Conservation (phyloP, 1,140 invertebrate species). For the Copidosoma floridanum region DNA sequence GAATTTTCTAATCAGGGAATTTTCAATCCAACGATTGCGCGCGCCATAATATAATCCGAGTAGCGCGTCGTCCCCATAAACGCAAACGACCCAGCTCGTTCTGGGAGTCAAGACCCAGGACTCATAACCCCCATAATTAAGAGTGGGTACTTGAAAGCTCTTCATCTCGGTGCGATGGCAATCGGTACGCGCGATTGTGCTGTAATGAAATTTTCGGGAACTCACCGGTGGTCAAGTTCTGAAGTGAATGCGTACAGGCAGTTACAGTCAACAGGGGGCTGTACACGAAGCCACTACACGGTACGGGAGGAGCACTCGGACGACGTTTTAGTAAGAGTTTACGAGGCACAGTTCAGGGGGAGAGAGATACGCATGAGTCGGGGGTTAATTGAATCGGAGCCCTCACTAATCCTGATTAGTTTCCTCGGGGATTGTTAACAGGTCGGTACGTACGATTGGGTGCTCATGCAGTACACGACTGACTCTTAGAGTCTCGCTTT, state of each 20-base stretch:
- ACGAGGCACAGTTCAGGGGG: slow-evolving; percentile 36
- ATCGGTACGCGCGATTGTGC: too few relatives aligned
- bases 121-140: slow-evolving; percentile 17
- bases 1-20: slow-evolving; percentile 13
- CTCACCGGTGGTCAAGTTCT: neutral
- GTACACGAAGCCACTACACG: slow-evolving; percentile 30
- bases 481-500: too few relatives aligned
- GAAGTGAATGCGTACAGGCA: neutral
- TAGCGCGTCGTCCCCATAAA: neutral
- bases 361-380: neutral
- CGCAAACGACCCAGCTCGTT: too few relatives aligned
- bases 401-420: slow-evolving; percentile 48
- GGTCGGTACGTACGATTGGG: slow-evolving; percentile 3
- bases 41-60: too few relatives aligned
- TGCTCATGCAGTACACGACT: too few relatives aligned
- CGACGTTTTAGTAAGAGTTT: slow-evolving; percentile 49
- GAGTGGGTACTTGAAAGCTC: neutral
- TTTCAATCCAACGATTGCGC: slow-evolving; percentile 3
- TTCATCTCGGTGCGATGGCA: slow-evolving; percentile 4
- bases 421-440: slow-evolving; percentile 38
- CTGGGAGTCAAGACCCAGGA: neutral
- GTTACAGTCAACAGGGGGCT: neutral
- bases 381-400: slow-evolving; percentile 47
- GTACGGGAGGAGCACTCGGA: slow-evolving; percentile 44
- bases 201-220: slow-evolving; percentile 19